phyloP scores from a whole-genome alignment of 2,797 vertebrate genomes.

The Cryptoblepharus egeriae region DNA sequence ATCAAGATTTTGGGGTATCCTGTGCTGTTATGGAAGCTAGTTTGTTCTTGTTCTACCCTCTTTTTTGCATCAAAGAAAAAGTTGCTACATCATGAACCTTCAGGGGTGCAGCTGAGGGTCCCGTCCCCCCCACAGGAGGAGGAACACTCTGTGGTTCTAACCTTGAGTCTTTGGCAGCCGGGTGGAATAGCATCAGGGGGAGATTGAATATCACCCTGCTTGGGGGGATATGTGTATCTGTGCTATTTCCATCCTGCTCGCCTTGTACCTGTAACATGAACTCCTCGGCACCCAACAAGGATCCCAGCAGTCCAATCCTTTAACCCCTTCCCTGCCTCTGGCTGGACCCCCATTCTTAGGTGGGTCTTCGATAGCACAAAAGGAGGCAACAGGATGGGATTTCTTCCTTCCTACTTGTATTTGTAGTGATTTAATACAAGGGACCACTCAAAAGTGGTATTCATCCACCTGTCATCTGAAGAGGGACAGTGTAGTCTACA shows the following conservation, averaged over 20 bases:
- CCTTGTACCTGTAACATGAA: slow-evolving; percentile 22
- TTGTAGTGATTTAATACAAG: no score
- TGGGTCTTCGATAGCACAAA: neutral
- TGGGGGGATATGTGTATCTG: neutral
- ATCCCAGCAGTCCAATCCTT: neutral
- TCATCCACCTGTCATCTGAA: no score
- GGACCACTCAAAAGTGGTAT: no score
- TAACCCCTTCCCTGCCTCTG: neutral
- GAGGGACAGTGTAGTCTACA: no score
- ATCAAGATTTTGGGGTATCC: no score
- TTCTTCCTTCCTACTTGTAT: no score
- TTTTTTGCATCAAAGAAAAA: neutral
- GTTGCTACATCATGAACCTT: neutral
- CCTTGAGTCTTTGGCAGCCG: neutral
- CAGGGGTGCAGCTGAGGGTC: neutral
- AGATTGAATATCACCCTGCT: neutral
- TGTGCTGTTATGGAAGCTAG: neutral
- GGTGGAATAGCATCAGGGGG: neutral
- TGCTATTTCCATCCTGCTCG: slow-evolving; percentile 20
- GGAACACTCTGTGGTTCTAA: neutral
- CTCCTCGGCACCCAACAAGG: neutral
- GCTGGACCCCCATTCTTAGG: neutral
- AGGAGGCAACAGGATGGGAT: no score
- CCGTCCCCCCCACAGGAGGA: neutral
- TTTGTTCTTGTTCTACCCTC: neutral